Evolutionary conservation across 53 echinoderm and acorn worm genomes (phyloP).

Genomic region (Actinopyga echinites): DNA sequence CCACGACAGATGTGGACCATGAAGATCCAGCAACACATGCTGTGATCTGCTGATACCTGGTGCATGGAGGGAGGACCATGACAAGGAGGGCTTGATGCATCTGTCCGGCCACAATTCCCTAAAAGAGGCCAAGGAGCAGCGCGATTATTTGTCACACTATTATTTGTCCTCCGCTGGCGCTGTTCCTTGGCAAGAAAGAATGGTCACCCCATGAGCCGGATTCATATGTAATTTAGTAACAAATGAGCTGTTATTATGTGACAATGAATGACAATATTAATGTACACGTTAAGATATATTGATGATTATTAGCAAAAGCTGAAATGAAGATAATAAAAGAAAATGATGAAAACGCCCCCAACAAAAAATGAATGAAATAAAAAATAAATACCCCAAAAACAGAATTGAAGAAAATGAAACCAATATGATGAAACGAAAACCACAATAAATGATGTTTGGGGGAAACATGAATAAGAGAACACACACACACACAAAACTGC

Average conservation of each 20-base stretch:
- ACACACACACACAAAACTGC: no score
- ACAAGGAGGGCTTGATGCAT: constrained; percentile 25
- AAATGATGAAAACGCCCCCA: background rate
- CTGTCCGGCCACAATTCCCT: constrained; percentile 3
- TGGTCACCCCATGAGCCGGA: background rate
- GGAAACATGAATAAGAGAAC: no score
- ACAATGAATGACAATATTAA: background rate
- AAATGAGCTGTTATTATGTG: background rate
- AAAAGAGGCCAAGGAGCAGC: constrained; percentile 14
- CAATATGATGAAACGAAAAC: background rate
- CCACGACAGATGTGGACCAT: constrained; percentile 31
- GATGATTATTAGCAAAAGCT: background rate
- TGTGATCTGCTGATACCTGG: constrained; percentile 63
- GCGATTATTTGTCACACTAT: constrained; percentile 32
- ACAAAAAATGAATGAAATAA: no score
- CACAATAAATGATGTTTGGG: no score
- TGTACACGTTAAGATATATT: background rate
- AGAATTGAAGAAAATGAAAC: background rate
- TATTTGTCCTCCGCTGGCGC: constrained; percentile 17
- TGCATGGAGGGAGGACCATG: constrained; percentile 48
- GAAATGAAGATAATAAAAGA: constrained; percentile 4
- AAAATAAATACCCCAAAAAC: background rate
- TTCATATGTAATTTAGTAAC: background rate
- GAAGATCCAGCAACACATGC: constrained; percentile 54
- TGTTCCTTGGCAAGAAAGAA: constrained; percentile 42